These are phyloP conservation scores for Tachina fera DNA, from an alignment of 2,888 invertebrate species.

Conservation along the genomic window DNA sequence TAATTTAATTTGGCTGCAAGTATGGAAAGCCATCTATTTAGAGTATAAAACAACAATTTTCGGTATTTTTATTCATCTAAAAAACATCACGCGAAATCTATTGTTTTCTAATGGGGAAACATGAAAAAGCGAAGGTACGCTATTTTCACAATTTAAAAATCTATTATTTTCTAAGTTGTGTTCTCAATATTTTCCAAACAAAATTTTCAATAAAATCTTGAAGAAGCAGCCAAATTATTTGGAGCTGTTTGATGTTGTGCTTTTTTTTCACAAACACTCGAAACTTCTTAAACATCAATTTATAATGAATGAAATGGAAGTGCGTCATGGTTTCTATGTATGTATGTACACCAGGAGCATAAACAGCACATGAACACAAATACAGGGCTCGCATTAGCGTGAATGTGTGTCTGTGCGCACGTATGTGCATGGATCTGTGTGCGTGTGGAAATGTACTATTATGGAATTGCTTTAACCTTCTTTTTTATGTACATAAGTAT, in stretches of 20 bases:
- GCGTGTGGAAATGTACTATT: background rate
- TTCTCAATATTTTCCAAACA: too few species aligned
- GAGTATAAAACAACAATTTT: too few species aligned
- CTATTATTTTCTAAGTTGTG: too few species aligned
- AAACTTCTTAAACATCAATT: conserved; percentile 13
- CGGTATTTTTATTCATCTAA: too few species aligned
- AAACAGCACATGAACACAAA: background rate
- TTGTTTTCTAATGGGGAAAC: too few species aligned
- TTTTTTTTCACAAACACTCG: background rate
- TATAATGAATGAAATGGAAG: conserved; percentile 62
- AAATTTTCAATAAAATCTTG: background rate
- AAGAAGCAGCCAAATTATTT: background rate
- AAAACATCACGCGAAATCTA: too few species aligned
- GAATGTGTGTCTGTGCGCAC: background rate
- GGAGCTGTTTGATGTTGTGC: background rate
- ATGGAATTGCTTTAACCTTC: conserved; percentile 34
- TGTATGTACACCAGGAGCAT: background rate
- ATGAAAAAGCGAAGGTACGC: too few species aligned
- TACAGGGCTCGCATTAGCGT: background rate
- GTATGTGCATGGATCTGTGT: conserved; percentile 29
- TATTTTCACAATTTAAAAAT: too few species aligned
- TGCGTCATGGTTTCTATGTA: conserved; percentile 51
- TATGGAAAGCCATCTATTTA: too few species aligned
- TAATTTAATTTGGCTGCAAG: too few species aligned
- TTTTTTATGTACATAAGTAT: too few species aligned